phyloP scores from a whole-genome alignment of 2,797 vertebrate genomes.

The Silurus lanzhouensis region DNA sequence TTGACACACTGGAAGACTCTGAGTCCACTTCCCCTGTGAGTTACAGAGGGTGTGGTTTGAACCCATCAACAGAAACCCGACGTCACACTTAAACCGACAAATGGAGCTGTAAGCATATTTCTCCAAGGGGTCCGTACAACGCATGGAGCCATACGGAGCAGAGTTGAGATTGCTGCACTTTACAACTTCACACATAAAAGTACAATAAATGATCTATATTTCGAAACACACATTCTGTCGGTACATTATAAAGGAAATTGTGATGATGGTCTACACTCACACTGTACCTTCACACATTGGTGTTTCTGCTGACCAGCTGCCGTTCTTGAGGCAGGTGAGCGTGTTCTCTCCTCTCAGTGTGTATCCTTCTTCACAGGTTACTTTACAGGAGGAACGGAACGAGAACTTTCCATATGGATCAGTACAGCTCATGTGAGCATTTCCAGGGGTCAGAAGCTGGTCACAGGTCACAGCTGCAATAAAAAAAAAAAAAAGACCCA shows the following conservation, averaged over 20 bases:
- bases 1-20: constrained; percentile 6
- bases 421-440: constrained; percentile 59
- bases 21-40: background rate
- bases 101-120: constrained; percentile 57
- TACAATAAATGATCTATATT: background rate
- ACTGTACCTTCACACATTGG: constrained; percentile 64
- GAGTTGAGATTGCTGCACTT: constrained; percentile 6
- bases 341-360: constrained; percentile 52
- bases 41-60: background rate
- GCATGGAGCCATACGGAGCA: constrained; percentile 5
- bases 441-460: constrained; percentile 42
- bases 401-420: constrained; percentile 60
- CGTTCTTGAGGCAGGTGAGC: constrained; percentile 60
- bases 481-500: background rate
- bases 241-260: background rate
- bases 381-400: constrained; percentile 59
- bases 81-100: constrained; percentile 28
- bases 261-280: background rate
- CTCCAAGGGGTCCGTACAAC: background rate
- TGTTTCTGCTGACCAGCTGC: constrained; percentile 60
- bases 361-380: constrained; percentile 66
- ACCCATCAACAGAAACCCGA: constrained; percentile 9
- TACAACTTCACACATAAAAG: background rate
- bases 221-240: background rate
- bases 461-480: constrained; percentile 61